phyloP scores from a whole-genome alignment of 2,888 invertebrate species.

The Sphaerophoria rueppellii region DNA sequence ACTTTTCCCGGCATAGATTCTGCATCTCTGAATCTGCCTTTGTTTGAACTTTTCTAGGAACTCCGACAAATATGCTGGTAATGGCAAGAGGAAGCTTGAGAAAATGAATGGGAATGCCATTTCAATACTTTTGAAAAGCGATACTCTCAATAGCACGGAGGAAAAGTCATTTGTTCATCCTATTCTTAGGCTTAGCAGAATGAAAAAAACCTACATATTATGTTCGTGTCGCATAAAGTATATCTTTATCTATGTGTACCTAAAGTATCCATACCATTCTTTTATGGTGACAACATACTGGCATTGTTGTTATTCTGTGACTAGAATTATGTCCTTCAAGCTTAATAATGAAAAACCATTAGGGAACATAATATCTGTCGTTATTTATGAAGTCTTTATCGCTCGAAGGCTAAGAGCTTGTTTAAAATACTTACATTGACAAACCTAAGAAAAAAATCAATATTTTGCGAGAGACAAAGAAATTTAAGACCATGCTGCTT shows the following conservation, averaged over 20 bases:
- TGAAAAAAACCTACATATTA: background rate
- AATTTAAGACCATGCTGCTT: too few relatives aligned
- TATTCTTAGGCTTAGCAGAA: slow-evolving; percentile 28
- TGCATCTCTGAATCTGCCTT: background rate
- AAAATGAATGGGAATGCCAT: slow-evolving; percentile 32
- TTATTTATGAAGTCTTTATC: too few relatives aligned
- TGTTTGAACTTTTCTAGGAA: background rate
- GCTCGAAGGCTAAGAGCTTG: too few relatives aligned
- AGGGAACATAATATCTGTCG: too few relatives aligned
- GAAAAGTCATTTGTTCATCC: slow-evolving; percentile 46
- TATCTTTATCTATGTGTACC: background rate
- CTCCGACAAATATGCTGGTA: background rate
- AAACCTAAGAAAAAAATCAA: too few relatives aligned
- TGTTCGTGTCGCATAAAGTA: background rate
- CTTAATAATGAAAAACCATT: too few relatives aligned
- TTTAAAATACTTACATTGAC: too few relatives aligned
- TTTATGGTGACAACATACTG: too few relatives aligned
- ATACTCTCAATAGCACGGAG: slow-evolving; percentile 55
- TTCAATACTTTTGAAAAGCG: slow-evolving; percentile 43
- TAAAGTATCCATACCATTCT: too few relatives aligned
- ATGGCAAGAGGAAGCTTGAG: slow-evolving; percentile 16
- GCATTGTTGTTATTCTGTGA: too few relatives aligned
- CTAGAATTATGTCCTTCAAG: too few relatives aligned
- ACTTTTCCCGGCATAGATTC: background rate
- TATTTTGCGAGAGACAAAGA: too few relatives aligned